Percentiles rank a stretch among this genome's conserved stretches.
Evolutionary conservation across 2,797 vertebrate genomes (phyloP).

Genomic region (Hephaestus fuliginosus): DNA sequence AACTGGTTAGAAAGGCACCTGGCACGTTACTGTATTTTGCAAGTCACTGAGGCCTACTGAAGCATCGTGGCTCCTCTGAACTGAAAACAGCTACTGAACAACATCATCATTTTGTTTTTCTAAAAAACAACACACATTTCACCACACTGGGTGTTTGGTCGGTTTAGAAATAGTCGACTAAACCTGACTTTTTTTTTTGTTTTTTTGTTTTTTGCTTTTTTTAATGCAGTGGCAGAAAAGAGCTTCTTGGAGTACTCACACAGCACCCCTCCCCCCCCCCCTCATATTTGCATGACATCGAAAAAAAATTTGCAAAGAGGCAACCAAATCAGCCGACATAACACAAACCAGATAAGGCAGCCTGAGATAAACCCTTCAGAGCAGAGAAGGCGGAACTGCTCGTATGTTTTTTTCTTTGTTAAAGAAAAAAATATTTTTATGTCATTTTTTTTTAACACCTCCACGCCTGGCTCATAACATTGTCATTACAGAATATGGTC

Average conservation of each 20-base stretch:
- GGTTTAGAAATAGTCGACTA: background rate
- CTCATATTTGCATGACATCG: slow-evolving; percentile 76
- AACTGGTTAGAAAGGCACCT: background rate
- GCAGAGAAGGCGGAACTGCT: slow-evolving; percentile 54
- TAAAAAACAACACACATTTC: background rate
- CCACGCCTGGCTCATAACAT: slow-evolving; percentile 20
- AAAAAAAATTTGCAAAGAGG: slow-evolving; percentile 76
- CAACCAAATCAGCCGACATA: slow-evolving; percentile 79
- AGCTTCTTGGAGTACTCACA: slow-evolving; percentile 53
- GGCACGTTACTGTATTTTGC: slow-evolving; percentile 3
- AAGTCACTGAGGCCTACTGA: slow-evolving; percentile 4
- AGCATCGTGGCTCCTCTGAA: background rate
- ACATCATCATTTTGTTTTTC: too few species aligned
- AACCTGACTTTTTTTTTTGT: slow-evolving; percentile 33
- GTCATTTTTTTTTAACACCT: too few species aligned
- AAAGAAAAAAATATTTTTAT: too few species aligned
- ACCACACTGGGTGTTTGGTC: background rate
- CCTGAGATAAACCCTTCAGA: slow-evolving; percentile 42
- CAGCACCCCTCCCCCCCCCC: background rate
- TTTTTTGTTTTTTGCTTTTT: slow-evolving; percentile 35
- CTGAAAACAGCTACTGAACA: background rate
- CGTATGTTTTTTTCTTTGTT: too few species aligned
- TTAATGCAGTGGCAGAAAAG: slow-evolving; percentile 12
- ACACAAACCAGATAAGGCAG: slow-evolving; percentile 54
- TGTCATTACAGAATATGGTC: slow-evolving; percentile 46